Base-by-base conservation (phyloP, 2,113 vertebrate genomes). In the Pandion haliaetus region DNA sequence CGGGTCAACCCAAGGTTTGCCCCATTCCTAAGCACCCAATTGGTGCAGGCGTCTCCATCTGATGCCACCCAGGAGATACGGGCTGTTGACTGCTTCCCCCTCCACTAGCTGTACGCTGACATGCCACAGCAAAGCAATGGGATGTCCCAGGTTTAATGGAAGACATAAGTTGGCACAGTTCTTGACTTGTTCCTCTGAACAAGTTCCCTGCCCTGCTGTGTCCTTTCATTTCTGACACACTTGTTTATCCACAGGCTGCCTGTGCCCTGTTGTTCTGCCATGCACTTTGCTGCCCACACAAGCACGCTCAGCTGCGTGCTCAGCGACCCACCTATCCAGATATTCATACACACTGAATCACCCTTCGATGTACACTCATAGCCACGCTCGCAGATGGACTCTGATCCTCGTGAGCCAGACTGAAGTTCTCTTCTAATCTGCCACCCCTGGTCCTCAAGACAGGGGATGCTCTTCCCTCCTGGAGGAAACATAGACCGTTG, bases 211-310 rank as follows among this genome's bases (percentile, higher is more conserved):
- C 52, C 71, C 49, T 89, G 55, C 76, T 34, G 20, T 49, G 87
- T 96, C 89, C 91, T 94, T 91, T 94, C 84, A 71, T 79, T 95
- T 91, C 89, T 95, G 91, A 91, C 81, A 95, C 50, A 34, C 50
- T 85, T 85, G 82, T 93, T 95, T 94, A 93, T 87, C 73, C 91
- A 52, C 1, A 7, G 82, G 40, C 82, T 95, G 73, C 72, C 74
- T 94, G 92, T 58, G 82, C 82, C 45, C 74, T 47, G 80, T 61
- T 86, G 40, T 97, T 94, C 58, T 93, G 78, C 91, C 90, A 86
- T 94, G 89, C 93, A 74, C 77, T 96, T 58, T 23, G 26, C 94
- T 96, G 82, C 94, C 96, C 78, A 96, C 95, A 52, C 91, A 77
- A 49, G 86, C 74, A 89, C 23, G 34, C 82, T 97, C 91, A 95